phyloP scores from a whole-genome alignment of 2,113 vertebrate species.

The Odobenus rosmarus region DNA sequence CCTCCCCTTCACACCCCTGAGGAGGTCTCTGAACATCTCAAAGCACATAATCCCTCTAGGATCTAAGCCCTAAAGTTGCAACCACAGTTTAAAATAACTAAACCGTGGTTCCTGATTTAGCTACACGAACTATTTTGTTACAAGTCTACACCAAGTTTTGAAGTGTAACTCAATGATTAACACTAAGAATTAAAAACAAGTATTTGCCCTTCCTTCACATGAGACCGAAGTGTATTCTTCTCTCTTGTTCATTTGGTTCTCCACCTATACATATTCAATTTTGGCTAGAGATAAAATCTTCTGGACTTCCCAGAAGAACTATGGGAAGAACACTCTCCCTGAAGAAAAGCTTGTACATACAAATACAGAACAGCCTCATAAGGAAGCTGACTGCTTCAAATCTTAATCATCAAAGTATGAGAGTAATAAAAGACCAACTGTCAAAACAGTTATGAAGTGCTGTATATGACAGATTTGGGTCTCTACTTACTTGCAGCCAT shows the following conservation, averaged over 20 bases:
- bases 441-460: neutral
- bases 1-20: neutral
- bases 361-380: neutral
- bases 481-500: neutral
- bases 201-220: neutral
- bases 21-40: neutral
- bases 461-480: neutral
- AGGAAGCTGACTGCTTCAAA: neutral
- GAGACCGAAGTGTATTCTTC: neutral
- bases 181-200: neutral
- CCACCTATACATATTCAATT: neutral
- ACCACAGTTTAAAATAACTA: neutral
- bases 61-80: neutral
- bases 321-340: neutral
- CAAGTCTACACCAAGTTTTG: neutral
- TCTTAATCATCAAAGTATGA: neutral
- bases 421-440: neutral
- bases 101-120: neutral
- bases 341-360: neutral
- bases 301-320: neutral
- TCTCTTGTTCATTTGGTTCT: slow-evolving; percentile 7
- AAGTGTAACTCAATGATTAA: slow-evolving; percentile 32
- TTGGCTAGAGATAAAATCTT: neutral
- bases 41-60: neutral
- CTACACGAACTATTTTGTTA: neutral